These are phyloP conservation scores for Oryctolagus cuniculus DNA, from an alignment of 2,113 vertebrate species.

Conservation along the genomic window mOryCun1.1 NC_091441.1:119620001-119620500, in stretches of 20 bases:
- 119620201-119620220: not conserved
- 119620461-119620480: not conserved
- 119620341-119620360: not conserved
- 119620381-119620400: not conserved
- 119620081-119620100: not conserved
- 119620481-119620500: not conserved
- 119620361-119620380: not conserved
- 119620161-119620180: not conserved
- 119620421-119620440: not conserved
- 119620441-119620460: not conserved
- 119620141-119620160: not conserved
- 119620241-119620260: not conserved
- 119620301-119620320: not conserved
- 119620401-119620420: not conserved
- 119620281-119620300: not conserved
- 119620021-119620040: not conserved
- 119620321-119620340: not conserved
- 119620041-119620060: not conserved
- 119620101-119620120: not conserved
- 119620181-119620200: not conserved
- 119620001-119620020: not conserved
- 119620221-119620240: not conserved
- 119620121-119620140: not conserved
- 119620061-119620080: not conserved
- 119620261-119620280: constrained; percentile 1